Conservation (phyloP, 1,140 invertebrate species). For the Globodera ellingtonae region DNA sequence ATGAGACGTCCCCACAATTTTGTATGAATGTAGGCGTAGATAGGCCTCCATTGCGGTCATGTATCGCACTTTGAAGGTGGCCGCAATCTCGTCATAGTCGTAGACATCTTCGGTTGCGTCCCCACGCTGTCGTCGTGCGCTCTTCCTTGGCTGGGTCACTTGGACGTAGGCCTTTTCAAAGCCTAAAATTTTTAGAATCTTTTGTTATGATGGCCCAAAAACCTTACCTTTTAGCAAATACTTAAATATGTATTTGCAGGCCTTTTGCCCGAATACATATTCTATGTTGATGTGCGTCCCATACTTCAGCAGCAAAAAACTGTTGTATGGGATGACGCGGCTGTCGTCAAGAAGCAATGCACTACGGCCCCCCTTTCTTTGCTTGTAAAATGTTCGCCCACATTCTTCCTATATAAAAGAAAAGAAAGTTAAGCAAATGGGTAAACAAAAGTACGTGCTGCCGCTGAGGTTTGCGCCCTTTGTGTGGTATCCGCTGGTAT, state of each 20-base stretch:
- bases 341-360: background rate
- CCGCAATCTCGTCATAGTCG: conserved; percentile 3
- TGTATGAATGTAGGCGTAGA: background rate
- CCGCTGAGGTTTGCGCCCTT: background rate
- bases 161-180: background rate
- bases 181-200: background rate
- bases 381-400: background rate
- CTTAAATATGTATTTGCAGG: background rate
- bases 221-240: background rate
- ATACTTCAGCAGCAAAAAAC: background rate
- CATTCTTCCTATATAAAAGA: background rate
- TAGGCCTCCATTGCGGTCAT: conserved; percentile 4
- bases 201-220: background rate
- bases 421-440: background rate
- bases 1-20: background rate
- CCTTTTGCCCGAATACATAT: background rate
- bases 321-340: background rate
- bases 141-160: background rate
- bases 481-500: background rate
- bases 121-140: background rate
- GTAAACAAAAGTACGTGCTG: background rate
- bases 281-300: background rate
- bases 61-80: background rate
- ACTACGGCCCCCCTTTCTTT: background rate
- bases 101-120: background rate